Conservation (phyloP, 2,797 vertebrate genomes). For the Molossus molossus region DNA sequence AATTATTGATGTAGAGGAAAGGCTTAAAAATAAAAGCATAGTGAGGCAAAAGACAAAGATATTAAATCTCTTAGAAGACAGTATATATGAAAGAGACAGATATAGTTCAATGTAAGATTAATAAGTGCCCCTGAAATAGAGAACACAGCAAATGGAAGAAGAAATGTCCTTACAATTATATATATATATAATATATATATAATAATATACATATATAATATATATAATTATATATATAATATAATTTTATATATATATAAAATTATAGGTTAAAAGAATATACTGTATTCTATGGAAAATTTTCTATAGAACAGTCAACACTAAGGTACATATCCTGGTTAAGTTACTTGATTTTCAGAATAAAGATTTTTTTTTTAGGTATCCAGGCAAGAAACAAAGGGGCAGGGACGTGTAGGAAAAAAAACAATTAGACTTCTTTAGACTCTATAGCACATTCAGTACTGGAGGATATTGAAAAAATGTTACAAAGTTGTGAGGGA, state of each 20-base stretch:
- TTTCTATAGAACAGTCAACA: neutral
- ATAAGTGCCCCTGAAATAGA: neutral
- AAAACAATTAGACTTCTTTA: neutral
- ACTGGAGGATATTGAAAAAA: neutral
- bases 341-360: constrained; percentile 20
- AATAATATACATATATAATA: too few species aligned
- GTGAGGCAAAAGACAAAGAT: neutral
- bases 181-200: too few species aligned
- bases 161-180: neutral
- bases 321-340: neutral
- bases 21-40: neutral
- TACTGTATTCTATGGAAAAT: neutral
- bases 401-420: neutral
- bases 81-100: neutral
- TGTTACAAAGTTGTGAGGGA: neutral
- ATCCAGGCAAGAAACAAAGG: neutral
- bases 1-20: neutral
- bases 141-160: neutral
- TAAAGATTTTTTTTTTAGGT: constrained; percentile 16
- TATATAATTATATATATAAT: too few species aligned
- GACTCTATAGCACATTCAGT: neutral
- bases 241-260: neutral
- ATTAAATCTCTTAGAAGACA: neutral
- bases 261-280: neutral
- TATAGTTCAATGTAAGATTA: neutral